Conservation (phyloP, 2,113 vertebrate species). For the Tetrax tetrax region DNA sequence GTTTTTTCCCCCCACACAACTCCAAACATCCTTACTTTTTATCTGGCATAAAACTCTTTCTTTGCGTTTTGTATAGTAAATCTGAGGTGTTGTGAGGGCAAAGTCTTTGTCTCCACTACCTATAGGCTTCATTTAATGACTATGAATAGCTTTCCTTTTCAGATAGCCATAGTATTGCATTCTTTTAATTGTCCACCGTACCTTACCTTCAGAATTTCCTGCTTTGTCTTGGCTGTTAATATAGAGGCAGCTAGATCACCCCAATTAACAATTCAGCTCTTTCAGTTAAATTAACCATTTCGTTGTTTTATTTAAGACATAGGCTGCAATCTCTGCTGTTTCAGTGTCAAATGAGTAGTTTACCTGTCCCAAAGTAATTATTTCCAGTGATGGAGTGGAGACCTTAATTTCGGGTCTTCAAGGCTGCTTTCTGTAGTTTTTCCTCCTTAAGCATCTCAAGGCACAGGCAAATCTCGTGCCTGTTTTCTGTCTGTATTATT, state of each 20-base stretch:
- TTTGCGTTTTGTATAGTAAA: not conserved
- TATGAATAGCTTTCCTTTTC: not conserved
- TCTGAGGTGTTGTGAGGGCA: not conserved
- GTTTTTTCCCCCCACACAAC: too few species aligned
- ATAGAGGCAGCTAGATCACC: not conserved
- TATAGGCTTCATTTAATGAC: not conserved
- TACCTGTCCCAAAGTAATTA: not conserved
- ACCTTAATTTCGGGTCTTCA: not conserved
- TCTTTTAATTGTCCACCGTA: not conserved
- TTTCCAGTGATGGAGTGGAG: not conserved
- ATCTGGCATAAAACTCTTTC: not conserved
- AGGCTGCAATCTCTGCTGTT: not conserved
- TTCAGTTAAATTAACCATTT: not conserved
- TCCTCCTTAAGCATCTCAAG: not conserved
- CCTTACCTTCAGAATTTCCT: not conserved
- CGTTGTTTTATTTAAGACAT: not conserved
- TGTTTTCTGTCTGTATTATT: not conserved
- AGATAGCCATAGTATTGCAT: not conserved
- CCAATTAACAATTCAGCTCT: not conserved
- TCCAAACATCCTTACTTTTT: not conserved
- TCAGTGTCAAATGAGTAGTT: not conserved
- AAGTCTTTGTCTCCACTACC: not conserved
- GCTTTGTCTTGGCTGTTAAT: not conserved
- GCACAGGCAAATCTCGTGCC: not conserved
- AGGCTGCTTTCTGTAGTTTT: not conserved